These are phyloP conservation scores for Plusia festucae DNA, from an alignment of 2,888 invertebrate genomes.

Conservation along the genomic window DNA sequence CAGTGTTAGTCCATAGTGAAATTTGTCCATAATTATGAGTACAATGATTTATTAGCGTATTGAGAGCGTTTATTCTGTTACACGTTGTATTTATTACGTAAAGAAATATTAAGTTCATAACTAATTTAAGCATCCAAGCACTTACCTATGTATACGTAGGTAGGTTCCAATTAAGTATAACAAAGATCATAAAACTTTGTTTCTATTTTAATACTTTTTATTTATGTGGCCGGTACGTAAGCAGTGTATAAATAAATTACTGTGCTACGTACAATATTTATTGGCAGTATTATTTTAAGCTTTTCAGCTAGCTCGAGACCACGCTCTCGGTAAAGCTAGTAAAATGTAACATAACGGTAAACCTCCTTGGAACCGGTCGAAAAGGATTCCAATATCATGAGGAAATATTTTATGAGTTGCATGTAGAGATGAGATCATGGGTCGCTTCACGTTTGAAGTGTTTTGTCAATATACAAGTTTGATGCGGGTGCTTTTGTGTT, in stretches of 20 bases:
- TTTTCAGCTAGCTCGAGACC: constrained; percentile 3
- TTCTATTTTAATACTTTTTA: background rate
- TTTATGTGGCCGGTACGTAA: background rate
- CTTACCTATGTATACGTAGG: too few relatives aligned
- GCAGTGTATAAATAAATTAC: background rate
- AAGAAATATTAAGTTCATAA: too few relatives aligned
- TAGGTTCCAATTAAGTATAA: too few relatives aligned
- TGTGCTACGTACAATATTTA: background rate
- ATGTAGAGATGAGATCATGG: constrained; percentile 1
- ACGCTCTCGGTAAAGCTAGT: background rate
- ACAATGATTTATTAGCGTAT: too few relatives aligned
- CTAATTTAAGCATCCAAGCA: too few relatives aligned
- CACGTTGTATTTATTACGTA: too few relatives aligned
- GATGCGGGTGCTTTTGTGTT: background rate
- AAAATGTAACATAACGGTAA: background rate
- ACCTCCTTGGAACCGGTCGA: background rate
- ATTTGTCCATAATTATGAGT: too few relatives aligned
- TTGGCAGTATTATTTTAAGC: constrained; percentile 8
- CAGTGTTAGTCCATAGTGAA: too few relatives aligned
- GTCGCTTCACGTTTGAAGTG: background rate
- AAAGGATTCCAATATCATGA: constrained; percentile 5
- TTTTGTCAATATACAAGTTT: background rate
- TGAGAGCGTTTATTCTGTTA: too few relatives aligned
- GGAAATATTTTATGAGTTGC: constrained; percentile 2
- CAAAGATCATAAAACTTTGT: background rate